Conservation (phyloP, 2,888 invertebrate genomes). For the Melieria crassipennis region DNA sequence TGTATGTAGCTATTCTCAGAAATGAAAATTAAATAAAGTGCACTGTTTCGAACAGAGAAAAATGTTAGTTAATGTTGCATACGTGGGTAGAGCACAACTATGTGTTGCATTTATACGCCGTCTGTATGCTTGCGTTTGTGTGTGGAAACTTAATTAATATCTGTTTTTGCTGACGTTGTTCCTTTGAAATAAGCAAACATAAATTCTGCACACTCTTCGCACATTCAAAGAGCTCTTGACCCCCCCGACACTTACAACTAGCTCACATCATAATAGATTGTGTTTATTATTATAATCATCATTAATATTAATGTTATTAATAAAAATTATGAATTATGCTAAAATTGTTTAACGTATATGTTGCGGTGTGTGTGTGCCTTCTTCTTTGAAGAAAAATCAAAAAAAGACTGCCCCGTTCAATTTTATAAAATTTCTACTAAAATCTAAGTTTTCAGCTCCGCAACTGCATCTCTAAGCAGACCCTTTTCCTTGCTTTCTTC, state of each 20-base stretch:
- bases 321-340: slow-evolving; percentile 29
- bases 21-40: neutral
- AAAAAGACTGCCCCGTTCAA: slow-evolving; percentile 16
- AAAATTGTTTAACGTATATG: slow-evolving; percentile 9
- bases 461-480: neutral
- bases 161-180: slow-evolving; percentile 5
- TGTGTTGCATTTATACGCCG: neutral
- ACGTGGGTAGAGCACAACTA: no score
- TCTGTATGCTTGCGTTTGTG: neutral
- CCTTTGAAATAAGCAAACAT: slow-evolving; percentile 25
- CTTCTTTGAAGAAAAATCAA: slow-evolving; percentile 21
- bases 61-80: no score
- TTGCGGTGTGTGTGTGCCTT: slow-evolving; percentile 9
- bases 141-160: slow-evolving; percentile 12
- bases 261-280: neutral
- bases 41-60: no score
- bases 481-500: neutral
- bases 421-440: slow-evolving; percentile 12
- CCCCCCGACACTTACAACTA: no score
- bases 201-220: slow-evolving; percentile 10
- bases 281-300: slow-evolving; percentile 17
- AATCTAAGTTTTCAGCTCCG: neutral
- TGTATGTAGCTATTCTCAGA: slow-evolving; percentile 10
- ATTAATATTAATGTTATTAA: neutral
- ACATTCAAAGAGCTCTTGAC: no score